Base-by-base conservation (phyloP, 2,113 vertebrate species). In the Lepus americanus region DNA sequence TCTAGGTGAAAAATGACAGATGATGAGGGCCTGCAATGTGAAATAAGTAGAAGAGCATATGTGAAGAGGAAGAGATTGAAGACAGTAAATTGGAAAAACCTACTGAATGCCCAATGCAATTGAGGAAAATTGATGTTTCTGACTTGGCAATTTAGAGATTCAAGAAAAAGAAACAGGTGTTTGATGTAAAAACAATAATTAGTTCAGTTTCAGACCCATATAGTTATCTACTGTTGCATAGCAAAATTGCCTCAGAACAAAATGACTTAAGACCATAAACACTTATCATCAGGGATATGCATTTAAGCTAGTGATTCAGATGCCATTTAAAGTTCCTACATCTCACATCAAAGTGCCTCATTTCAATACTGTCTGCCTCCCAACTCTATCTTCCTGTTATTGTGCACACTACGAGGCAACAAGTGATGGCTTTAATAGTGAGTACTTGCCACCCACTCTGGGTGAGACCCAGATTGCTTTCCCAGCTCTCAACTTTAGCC, bases 61-160 rank as follows among this genome's bases (percentile, higher is more conserved):
- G n/a, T n/a, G n/a, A n/a, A n/a, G n/a, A n/a, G n/a, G 33, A 78
- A 78, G 25, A 89, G 31, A 79, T 33, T 59, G 74, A 6, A 10
- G 6, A 59, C 59, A 17, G 44, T 66, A 92, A 84, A 84, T 72
- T 64, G 55, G 16, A 20, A 81, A 87, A 61, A n/a, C 0, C 23
- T 61, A 59, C 31, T 61, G 29, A 23, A 63, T 59, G 6, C 9
- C 44, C 20, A 29, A 49, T 1, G 1, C 61, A 87, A 55, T 51
- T 79, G 19, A 89, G 23, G 36, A 67, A 67, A 93, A 89, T 84
- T n/a, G 27, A 63, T 85, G 12, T 69, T 92, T 77, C 51, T 77
- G 20, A 31, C 44, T 88, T 92, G 31, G 17, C 33, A 0, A 0
- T 59, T 3, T 89, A 67, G 51, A 89, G 33, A 93, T 73, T 36